These are phyloP conservation scores for Centropus bengalensis DNA, from an alignment of 2,113 vertebrate genomes.

Conservation along the genomic window DNA sequence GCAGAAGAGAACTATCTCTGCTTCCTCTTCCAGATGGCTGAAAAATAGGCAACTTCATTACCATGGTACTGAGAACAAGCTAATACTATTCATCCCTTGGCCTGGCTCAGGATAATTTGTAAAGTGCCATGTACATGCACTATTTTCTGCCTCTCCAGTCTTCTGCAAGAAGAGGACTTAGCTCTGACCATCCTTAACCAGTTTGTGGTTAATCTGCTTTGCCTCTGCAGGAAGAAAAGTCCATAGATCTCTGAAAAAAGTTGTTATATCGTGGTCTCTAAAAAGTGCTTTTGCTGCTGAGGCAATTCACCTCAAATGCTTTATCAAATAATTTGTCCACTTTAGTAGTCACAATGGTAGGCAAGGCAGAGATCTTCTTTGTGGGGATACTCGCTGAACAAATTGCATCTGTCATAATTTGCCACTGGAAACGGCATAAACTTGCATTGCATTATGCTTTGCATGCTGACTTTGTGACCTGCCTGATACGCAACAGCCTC, in stretches of 20 bases:
- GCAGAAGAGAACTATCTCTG: not conserved
- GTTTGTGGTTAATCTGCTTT: not conserved
- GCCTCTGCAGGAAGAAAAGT: not conserved
- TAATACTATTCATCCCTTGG: not conserved
- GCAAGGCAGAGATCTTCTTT: not conserved
- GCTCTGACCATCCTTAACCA: not conserved
- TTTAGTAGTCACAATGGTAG: not conserved
- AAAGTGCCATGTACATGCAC: not conserved
- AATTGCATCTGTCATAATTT: not conserved
- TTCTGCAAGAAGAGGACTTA: not conserved
- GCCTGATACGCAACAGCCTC: constrained; percentile 33
- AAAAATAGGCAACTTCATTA: not conserved
- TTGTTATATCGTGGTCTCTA: not conserved
- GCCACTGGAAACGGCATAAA: not conserved
- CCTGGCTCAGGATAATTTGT: not conserved
- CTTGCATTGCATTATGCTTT: not conserved
- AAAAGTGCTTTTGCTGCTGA: not conserved
- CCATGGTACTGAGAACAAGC: not conserved
- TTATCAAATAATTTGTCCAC: not conserved
- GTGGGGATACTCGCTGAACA: not conserved
- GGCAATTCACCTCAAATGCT: not conserved
- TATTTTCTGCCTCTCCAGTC: not conserved
- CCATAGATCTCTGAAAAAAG: not conserved
- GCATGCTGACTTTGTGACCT: constrained; percentile 28
- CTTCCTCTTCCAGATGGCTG: not conserved